Percentiles rank a stretch among this genome's conserved stretches.
These are phyloP conservation scores for Danio albolineatus DNA, from an alignment of 2,797 vertebrate species.

Conservation along the genomic window DNA sequence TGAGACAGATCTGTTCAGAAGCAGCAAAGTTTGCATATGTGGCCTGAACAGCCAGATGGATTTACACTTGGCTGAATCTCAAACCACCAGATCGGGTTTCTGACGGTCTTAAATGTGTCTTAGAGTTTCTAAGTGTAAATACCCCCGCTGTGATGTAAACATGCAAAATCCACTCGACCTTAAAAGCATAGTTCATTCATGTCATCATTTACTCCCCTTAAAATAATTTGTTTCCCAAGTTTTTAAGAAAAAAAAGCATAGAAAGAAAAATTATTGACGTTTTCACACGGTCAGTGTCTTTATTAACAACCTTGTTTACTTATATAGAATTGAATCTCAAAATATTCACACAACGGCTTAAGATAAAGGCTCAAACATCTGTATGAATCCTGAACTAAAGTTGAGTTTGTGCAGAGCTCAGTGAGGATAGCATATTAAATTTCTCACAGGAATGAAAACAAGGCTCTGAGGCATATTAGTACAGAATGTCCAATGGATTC, in stretches of 20 bases:
- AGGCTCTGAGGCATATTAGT: no score
- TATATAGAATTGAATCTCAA: no score
- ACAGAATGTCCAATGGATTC: no score
- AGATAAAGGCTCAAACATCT: no score
- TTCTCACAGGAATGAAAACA: no score
- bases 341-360: no score
- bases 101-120: background rate
- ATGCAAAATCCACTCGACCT: conserved; percentile 1
- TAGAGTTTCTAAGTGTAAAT: conserved; percentile 27
- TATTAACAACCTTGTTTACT: no score
- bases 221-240: background rate
- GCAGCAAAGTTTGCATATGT: conserved; percentile 1
- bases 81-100: conserved; percentile 2
- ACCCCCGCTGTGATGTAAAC: conserved; percentile 4
- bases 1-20: background rate
- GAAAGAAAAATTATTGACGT: no score
- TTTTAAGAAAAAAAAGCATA: background rate
- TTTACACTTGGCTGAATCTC: conserved; percentile 16
- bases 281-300: no score
- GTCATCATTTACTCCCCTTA: background rate
- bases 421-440: no score
- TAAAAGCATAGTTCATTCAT: conserved; percentile 10
- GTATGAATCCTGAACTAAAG: no score
- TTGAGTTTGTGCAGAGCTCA: no score
- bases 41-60: conserved; percentile 21